Evolutionary conservation across 2,797 vertebrate genomes (phyloP), one percentile per base, ranked within the genome.

Genomic region (Hylomyscus alleni): DNA sequence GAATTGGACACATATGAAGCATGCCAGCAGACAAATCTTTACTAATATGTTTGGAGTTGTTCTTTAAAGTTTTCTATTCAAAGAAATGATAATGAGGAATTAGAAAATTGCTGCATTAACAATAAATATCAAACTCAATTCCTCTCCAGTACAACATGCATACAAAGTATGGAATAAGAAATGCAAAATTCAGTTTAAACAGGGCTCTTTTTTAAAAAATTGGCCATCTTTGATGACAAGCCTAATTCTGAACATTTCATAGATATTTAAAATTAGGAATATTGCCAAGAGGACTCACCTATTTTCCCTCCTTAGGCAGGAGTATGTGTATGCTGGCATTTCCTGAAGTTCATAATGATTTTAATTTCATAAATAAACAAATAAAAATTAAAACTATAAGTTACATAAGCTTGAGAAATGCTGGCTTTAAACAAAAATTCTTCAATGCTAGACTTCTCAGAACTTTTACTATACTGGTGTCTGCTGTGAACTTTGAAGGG

Each of bases 21-120:
- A 82, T 44, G 56, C 3, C 6, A 56, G 40, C 8, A 93, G 83
- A n/a, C 77, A 94, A 87, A 12, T 78, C 78, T 85, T 90, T 60
- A 93, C 80, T 77, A 91, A 93, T 89, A 75, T 52, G n/a, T 17
- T 77, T 52, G 95, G 86, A 90, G 7, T 95, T 97, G 94, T 97
- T 52, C 56, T 88, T 67, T 97, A 14, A 2, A 96, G 76, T 93
- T 95, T 91, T 47, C 56, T 90, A 97, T 26, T n/a, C 95, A 96
- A 95, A 58, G 40, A 85, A 95, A 89, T 44, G 44, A 65, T 92
- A 95, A 95, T 5, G 47, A 47, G 73, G 29, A 77, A 77, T 24
- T 50, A 78, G 40, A n/a, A 76, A 60, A 78, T 34, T 24, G 44
- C 1, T 77, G 22, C 80, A 88, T 93, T 96, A 92, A 72, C 67